Base-by-base conservation (phyloP, 2,888 invertebrate genomes). In the Pachliopta kotzebuea region DNA sequence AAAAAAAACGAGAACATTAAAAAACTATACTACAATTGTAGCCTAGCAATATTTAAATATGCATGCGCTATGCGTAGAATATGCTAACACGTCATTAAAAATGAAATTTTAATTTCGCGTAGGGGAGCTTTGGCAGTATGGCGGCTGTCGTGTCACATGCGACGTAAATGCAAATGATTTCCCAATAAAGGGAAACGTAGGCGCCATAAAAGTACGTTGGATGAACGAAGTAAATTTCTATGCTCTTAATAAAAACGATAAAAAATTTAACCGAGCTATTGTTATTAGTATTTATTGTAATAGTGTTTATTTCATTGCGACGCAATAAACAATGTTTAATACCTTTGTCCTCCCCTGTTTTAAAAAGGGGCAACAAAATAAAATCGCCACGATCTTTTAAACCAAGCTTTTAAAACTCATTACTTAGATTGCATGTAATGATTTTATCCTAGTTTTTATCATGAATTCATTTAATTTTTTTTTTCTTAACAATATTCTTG, bases 41-140 rank as follows among this genome's bases (percentile, higher is more conserved):
- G 68, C 74, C 74, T 57, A 26, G 29, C 54, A 8, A 54, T 57
- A 63, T 64, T 64, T 61, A 68, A 64, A 67, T 70, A 62, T 62
- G 37, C 62, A 62, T 62, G 68, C 69, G 67, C 65, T 68, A 60
- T 71, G 71, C 66, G 72, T 69, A 72, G 74, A 76, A 76, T 82
- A 82, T 82, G 79, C 79, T 79, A 82, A 81, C 83, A 84, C 78
- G 77, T 85, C 84, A 86, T 86, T 87, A 87, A 87, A 88, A 83
- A 88, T 88, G 84, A 81, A 87, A 80, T 80, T 86, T 84, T 84
- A 84, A 86, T 86, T 86, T 84, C 79, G 76, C 78, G 76, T 72
- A 59, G 76, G 71, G 69, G 70, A 70, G 70, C 63, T 63, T 67
- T 68, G 55, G 65, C 66, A 60, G 70, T 70, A 69, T 72, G 76